phyloP scores from a whole-genome alignment of 1,140 invertebrate species.

The Saccostrea glomerata region DNA sequence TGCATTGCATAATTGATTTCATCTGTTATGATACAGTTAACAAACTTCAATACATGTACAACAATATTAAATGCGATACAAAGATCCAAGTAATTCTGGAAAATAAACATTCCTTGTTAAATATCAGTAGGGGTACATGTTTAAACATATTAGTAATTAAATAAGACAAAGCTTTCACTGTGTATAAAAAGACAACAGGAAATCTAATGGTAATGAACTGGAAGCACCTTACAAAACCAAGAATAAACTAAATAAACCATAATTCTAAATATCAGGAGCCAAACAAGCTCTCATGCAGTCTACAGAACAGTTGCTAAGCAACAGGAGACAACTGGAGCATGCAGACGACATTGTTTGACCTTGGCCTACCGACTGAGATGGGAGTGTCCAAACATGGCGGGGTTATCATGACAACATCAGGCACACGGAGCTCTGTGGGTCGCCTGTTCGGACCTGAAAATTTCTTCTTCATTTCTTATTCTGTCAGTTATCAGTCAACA shows the following conservation, averaged over 20 bases:
- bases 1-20: too few species aligned
- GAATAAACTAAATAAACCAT: neutral
- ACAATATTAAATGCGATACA: too few species aligned
- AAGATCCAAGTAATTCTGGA: too few species aligned
- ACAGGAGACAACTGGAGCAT: neutral
- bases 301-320: neutral
- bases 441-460: slow-evolving; percentile 1
- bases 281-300: neutral
- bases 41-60: too few species aligned
- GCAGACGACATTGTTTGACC: slow-evolving; percentile 22
- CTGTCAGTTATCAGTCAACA: neutral
- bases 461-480: neutral
- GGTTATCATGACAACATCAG: slow-evolving; percentile 27
- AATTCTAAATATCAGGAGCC: too few species aligned
- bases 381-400: slow-evolving; percentile 15
- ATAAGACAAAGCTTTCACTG: too few species aligned
- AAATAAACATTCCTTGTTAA: too few species aligned
- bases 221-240: neutral
- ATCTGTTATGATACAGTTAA: too few species aligned
- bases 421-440: slow-evolving; percentile 18
- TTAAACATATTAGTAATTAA: too few species aligned
- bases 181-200: too few species aligned
- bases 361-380: neutral
- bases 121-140: too few species aligned
- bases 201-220: neutral